These are phyloP conservation scores for Diceros bicornis DNA, from an alignment of 2,797 vertebrate genomes.

Conservation along the genomic window DNA sequence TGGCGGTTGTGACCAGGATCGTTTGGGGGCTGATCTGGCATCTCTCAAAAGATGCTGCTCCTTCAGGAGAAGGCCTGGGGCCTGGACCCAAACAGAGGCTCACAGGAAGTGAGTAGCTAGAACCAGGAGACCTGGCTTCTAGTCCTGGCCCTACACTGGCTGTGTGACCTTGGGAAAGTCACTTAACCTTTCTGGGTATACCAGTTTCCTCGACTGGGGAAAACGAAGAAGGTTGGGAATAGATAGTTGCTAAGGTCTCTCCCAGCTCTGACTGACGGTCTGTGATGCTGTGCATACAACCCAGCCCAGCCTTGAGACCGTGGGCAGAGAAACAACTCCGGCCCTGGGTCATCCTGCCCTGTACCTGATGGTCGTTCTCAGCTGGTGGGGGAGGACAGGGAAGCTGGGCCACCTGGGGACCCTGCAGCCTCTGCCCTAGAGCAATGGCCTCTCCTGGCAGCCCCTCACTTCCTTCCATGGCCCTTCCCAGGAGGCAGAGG, in stretches of 20 bases:
- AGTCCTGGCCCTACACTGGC: neutral
- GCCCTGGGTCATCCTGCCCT: constrained; percentile 42
- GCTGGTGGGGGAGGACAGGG: neutral
- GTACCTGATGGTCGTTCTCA: neutral
- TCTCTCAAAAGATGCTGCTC: constrained; percentile 30
- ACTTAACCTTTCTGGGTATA: constrained; percentile 50
- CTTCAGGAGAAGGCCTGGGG: neutral
- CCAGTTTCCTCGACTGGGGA: constrained; percentile 41
- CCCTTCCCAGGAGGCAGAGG: constrained; percentile 60
- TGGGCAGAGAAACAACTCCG: neutral
- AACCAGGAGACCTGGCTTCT: constrained; percentile 3
- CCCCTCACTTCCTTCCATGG: neutral
- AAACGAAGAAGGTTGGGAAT: neutral
- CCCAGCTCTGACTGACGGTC: neutral
- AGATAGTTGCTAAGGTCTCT: constrained; percentile 62
- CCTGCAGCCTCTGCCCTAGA: neutral
- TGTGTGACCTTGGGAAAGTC: constrained; percentile 67
- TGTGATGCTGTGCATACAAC: neutral
- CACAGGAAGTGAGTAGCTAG: neutral
- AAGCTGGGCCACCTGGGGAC: neutral
- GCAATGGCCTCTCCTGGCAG: neutral
- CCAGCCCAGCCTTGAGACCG: constrained; percentile 39
- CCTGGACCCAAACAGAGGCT: neutral
- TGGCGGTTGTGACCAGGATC: neutral
- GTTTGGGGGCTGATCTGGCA: constrained; percentile 15